phyloP scores from a whole-genome alignment of 2,888 invertebrate species.

The Acleris cristana region DNA sequence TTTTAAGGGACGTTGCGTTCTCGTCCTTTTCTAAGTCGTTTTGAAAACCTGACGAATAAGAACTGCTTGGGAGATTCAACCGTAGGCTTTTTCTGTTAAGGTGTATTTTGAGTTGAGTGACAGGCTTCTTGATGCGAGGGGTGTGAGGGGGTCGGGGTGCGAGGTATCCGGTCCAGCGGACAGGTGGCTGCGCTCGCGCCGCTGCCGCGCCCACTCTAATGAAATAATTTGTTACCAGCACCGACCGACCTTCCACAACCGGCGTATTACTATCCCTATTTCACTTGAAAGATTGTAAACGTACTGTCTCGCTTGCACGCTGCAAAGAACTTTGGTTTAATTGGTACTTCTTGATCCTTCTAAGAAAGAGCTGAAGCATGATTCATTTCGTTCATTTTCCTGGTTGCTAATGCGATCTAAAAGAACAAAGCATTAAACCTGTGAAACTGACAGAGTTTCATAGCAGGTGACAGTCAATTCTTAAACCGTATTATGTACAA shows the following conservation, averaged over 20 bases:
- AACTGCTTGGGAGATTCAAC: not conserved
- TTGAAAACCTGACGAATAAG: conserved; percentile 25
- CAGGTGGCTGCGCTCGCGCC: conserved; percentile 69
- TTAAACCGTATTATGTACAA: not conserved
- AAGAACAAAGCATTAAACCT: too few relatives aligned
- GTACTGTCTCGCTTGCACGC: conserved; percentile 9
- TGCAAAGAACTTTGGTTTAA: conserved; percentile 19
- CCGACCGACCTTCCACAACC: conserved; percentile 75
- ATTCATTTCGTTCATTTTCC: not conserved
- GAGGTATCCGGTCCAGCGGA: conserved; percentile 75
- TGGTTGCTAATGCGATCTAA: too few relatives aligned
- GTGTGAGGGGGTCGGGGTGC: conserved; percentile 51
- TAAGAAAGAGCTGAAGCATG: conserved; percentile 1
- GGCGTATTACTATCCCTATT: conserved; percentile 57
- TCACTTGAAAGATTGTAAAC: conserved; percentile 27
- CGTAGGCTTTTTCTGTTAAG: conserved; percentile 20
- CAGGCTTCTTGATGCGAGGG: conserved; percentile 40
- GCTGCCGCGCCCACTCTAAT: conserved; percentile 73
- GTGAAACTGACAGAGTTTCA: not conserved
- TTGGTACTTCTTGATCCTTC: conserved; percentile 16
- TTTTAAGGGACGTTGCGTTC: conserved; percentile 43
- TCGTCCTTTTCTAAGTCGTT: conserved; percentile 42
- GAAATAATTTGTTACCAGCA: conserved; percentile 72
- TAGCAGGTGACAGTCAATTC: not conserved
- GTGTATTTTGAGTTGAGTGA: conserved; percentile 23